Evolutionary conservation across 2,888 invertebrate species (phyloP).

Genomic region (Acleris laterana): DNA sequence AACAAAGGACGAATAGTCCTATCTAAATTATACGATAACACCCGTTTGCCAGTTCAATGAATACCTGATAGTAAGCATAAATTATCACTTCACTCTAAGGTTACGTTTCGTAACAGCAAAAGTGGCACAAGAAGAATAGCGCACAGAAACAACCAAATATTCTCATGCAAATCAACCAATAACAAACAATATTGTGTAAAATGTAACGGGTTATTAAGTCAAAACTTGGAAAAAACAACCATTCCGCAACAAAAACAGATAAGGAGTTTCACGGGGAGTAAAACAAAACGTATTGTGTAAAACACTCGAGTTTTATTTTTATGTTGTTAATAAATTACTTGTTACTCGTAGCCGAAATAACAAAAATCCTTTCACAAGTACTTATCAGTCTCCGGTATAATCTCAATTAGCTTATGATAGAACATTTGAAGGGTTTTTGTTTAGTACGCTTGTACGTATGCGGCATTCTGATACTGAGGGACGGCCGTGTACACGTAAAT

Average conservation of each 20-base stretch:
- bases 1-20: conserved; percentile 19
- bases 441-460: conserved; percentile 64
- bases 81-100: conserved; percentile 4
- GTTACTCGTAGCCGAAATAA: conserved; percentile 5
- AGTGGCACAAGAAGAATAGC: conserved; percentile 24
- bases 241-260: conserved; percentile 29
- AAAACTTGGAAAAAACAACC: conserved; percentile 34
- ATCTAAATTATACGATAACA: conserved; percentile 21
- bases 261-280: conserved; percentile 41
- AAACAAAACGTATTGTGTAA: conserved; percentile 24
- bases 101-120: conserved; percentile 22
- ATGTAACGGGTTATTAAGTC: conserved; percentile 27
- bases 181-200: conserved; percentile 29
- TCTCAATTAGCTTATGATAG: conserved; percentile 12
- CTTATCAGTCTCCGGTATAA: conserved; percentile 33
- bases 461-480: conserved; percentile 64
- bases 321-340: conserved; percentile 27
- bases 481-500: conserved; percentile 84
- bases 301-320: conserved; percentile 20
- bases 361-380: background rate
- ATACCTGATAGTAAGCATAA: conserved; percentile 4
- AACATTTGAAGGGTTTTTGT: background rate
- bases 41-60: conserved; percentile 15
- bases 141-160: conserved; percentile 28
- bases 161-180: conserved; percentile 35